These are phyloP conservation scores for Caenorhabditis sulstoni DNA, from an alignment of 2,888 invertebrate species.

Conservation along the genomic window DNA sequence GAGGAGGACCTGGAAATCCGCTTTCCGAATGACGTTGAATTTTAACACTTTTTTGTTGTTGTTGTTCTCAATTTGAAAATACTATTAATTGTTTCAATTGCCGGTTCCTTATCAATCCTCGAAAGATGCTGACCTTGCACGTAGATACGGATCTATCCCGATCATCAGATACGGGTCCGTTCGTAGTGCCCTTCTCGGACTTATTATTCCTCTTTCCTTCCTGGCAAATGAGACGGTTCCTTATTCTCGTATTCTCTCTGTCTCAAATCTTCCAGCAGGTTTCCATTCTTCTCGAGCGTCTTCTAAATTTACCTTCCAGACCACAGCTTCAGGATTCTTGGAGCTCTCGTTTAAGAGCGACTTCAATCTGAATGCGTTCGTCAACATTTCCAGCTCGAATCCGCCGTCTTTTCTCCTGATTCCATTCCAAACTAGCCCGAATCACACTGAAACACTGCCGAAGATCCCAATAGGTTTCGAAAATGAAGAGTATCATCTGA, in stretches of 20 bases:
- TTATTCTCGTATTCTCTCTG: background rate
- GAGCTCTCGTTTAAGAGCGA: slow-evolving; percentile 35
- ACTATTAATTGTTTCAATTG: too few species aligned
- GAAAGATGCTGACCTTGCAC: too few species aligned
- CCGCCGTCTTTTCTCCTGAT: slow-evolving; percentile 3
- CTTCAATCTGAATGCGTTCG: slow-evolving; percentile 21
- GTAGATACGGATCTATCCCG: too few species aligned
- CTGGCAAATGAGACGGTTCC: background rate
- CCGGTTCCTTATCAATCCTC: too few species aligned
- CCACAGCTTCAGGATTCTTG: slow-evolving; percentile 19
- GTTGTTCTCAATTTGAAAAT: too few species aligned
- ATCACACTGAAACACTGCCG: slow-evolving; percentile 13
- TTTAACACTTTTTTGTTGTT: background rate
- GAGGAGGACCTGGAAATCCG: background rate
- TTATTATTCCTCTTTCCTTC: background rate
- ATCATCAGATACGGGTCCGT: too few species aligned
- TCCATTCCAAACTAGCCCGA: slow-evolving; percentile 14
- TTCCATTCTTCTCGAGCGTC: background rate
- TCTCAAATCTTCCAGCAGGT: background rate
- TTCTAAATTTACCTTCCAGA: background rate
- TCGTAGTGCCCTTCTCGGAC: too few species aligned
- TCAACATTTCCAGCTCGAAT: slow-evolving; percentile 14
- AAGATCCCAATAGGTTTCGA: slow-evolving; percentile 30
- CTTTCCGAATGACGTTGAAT: slow-evolving; percentile 3
- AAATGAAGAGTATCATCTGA: background rate